A percentile compares a stretch with the other conserved stretches of the same genome.
phyloP scores from a whole-genome alignment of 2,797 vertebrate species.

The Buceros bicornis region DNA sequence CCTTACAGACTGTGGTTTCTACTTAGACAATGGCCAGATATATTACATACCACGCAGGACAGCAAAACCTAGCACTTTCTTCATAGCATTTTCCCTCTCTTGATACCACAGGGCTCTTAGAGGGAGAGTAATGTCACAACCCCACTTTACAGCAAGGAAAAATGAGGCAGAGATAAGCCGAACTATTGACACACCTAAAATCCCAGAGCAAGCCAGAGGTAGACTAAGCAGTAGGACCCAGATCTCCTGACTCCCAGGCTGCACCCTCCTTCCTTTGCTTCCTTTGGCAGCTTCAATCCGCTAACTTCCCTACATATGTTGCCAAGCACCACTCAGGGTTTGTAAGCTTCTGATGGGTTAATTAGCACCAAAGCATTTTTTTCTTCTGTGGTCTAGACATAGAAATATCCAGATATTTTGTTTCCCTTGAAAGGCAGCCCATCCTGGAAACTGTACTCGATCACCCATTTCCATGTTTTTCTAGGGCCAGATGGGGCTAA shows the following conservation, averaged over 20 bases:
- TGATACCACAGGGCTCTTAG: background rate
- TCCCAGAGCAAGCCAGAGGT: background rate
- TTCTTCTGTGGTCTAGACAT: constrained; percentile 87
- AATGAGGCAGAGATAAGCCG: constrained; percentile 3
- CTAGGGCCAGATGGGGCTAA: constrained; percentile 83
- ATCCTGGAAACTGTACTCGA: constrained; percentile 78
- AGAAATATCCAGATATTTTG: constrained; percentile 85
- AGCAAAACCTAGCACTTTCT: background rate
- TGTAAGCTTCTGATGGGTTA: constrained; percentile 80
- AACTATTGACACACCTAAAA: background rate
- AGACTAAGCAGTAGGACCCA: constrained; percentile 19
- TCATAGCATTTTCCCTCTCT: background rate
- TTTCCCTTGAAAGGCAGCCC: constrained; percentile 87
- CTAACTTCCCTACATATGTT: constrained; percentile 17
- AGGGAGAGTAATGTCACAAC: background rate
- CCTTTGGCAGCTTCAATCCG: constrained; percentile 1
- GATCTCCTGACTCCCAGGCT: constrained; percentile 15
- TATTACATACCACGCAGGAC: background rate
- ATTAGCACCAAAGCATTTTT: constrained; percentile 83
- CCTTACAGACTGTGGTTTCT: background rate
- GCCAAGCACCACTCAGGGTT: constrained; percentile 30
- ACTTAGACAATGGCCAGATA: background rate
- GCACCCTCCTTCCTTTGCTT: background rate
- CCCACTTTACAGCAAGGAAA: background rate
- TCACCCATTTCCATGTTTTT: constrained; percentile 82